Evolutionary conservation across 2,797 vertebrate genomes (phyloP).

Genomic region (Hoplostethus atlanticus): DNA sequence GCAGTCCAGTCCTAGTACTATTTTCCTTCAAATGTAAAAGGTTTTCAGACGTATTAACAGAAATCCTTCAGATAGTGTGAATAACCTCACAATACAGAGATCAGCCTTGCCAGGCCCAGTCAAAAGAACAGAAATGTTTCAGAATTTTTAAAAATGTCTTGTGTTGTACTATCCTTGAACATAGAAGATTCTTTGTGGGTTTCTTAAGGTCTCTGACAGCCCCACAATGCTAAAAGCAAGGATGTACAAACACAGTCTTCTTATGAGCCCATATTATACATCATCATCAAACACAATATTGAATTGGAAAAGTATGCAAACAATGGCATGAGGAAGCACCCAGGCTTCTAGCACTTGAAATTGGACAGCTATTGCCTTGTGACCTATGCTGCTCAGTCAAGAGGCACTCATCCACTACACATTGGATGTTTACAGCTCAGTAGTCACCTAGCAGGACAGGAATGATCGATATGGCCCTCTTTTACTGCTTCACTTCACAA

Average conservation of each 20-base stretch:
- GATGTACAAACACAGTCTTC: neutral
- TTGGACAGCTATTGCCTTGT: constrained; percentile 70
- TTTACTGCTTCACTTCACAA: constrained; percentile 83
- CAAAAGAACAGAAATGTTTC: neutral
- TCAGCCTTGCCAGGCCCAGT: neutral
- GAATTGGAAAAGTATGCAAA: constrained; percentile 25
- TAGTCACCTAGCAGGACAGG: constrained; percentile 69
- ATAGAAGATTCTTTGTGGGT: constrained; percentile 9
- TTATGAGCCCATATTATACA: neutral
- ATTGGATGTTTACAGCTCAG: constrained; percentile 84
- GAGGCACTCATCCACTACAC: constrained; percentile 78
- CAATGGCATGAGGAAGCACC: constrained; percentile 29
- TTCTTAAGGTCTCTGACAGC: constrained; percentile 33
- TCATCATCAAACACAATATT: constrained; percentile 21
- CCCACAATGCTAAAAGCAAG: neutral
- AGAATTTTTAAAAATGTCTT: neutral
- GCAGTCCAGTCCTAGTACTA: too few species aligned
- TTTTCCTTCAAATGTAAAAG: too few species aligned
- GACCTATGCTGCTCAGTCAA: constrained; percentile 79
- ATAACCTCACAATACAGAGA: neutral
- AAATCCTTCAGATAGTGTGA: neutral
- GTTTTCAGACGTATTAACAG: neutral
- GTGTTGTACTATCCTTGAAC: constrained; percentile 15
- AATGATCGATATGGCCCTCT: constrained; percentile 83
- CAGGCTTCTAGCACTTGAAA: constrained; percentile 55